A percentile compares a stretch with the other conserved stretches of the same genome.
Conservation (phyloP, 2,797 vertebrate species). For the Botia almorhae region DNA sequence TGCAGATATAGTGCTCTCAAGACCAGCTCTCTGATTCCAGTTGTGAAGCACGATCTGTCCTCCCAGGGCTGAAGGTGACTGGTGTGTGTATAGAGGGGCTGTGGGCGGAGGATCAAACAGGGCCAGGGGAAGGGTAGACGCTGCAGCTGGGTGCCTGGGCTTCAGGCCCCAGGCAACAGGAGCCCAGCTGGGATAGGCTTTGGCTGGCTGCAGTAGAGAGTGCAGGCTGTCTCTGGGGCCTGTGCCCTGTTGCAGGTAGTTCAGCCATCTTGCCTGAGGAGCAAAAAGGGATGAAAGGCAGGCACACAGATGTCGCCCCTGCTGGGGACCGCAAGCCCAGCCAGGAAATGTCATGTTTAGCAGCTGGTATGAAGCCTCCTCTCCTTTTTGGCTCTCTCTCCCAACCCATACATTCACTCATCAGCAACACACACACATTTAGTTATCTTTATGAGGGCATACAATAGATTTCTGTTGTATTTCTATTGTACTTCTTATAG, state of each 20-base stretch:
- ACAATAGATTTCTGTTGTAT: background rate
- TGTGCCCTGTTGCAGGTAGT: slow-evolving; percentile 78
- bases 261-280: slow-evolving; percentile 68
- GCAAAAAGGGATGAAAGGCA: slow-evolving; percentile 81
- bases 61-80: slow-evolving; percentile 41
- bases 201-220: slow-evolving; percentile 66
- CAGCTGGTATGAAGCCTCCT: slow-evolving; percentile 75
- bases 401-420: slow-evolving; percentile 12
- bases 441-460: no score
- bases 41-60: slow-evolving; percentile 37
- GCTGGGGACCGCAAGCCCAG: slow-evolving; percentile 78
- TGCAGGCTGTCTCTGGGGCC: slow-evolving; percentile 69
- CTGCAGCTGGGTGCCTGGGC: slow-evolving; percentile 74
- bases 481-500: background rate
- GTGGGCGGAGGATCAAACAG: slow-evolving; percentile 71
- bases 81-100: slow-evolving; percentile 54
- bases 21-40: slow-evolving; percentile 32
- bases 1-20: slow-evolving; percentile 5
- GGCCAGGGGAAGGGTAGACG: slow-evolving; percentile 78
- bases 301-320: slow-evolving; percentile 79
- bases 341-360: slow-evolving; percentile 82
- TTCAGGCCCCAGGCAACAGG: slow-evolving; percentile 65
- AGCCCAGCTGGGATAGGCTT: slow-evolving; percentile 74
- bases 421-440: slow-evolving; percentile 17
- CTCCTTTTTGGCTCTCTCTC: slow-evolving; percentile 65